A percentile compares a stretch with the other conserved stretches of the same genome.
Conservation (phyloP, 1,140 invertebrate genomes). For the Coelopa frigida region DNA sequence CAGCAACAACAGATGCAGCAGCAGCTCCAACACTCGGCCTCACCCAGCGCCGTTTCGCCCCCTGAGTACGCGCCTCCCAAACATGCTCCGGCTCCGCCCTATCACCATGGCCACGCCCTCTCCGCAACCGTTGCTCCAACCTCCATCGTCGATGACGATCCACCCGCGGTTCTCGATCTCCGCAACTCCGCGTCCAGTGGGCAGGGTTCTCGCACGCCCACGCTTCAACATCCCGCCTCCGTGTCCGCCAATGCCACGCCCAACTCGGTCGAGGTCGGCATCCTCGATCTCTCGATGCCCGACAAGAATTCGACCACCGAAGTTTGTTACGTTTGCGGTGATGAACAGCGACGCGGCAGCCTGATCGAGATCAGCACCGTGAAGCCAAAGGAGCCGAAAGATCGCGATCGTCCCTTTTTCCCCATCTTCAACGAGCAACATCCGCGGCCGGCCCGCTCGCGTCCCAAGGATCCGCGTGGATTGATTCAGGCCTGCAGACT, state of each 20-base stretch:
- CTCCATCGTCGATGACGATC: conserved; percentile 1
- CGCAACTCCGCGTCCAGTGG: conserved; percentile 4
- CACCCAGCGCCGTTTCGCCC: too few relatives aligned
- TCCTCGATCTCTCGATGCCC: conserved; percentile 81
- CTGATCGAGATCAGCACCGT: conserved; percentile 56
- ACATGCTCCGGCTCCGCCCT: too few relatives aligned
- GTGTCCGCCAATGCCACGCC: not conserved
- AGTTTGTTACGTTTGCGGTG: conserved; percentile 84
- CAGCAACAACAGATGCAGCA: too few relatives aligned
- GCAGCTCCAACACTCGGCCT: too few relatives aligned
- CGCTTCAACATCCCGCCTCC: conserved; percentile 5
- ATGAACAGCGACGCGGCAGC: conserved; percentile 72
- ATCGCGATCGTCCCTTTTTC: conserved; percentile 63
- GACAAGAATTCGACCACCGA: conserved; percentile 84
- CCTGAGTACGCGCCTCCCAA: too few relatives aligned
- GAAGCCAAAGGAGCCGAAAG: conserved; percentile 48
- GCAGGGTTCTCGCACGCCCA: not conserved
- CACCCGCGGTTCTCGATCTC: conserved; percentile 12
- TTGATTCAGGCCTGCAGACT: conserved; percentile 70
- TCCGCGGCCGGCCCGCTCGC: conserved; percentile 69
- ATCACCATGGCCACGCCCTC: too few relatives aligned
- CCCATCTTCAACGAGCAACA: conserved; percentile 73
- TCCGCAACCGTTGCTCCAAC: too few relatives aligned
- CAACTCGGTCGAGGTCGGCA: conserved; percentile 52
- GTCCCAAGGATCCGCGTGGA: conserved; percentile 75